These are phyloP conservation scores for Mesochorus sp. DNA, from an alignment of 2,888 invertebrate species.

Conservation along the genomic window DNA sequence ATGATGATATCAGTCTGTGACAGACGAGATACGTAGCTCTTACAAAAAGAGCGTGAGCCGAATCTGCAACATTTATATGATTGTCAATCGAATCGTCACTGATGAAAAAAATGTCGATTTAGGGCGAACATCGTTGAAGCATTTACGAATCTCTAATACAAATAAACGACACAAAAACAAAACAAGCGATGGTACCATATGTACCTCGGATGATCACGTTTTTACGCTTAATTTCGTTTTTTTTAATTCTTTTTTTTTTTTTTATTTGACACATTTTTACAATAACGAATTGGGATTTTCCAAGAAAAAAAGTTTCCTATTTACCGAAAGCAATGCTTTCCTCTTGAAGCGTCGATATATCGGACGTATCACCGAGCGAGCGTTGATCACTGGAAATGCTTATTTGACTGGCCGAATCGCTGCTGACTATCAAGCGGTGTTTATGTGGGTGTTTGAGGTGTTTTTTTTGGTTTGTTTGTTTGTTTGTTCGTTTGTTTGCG, in stretches of 20 bases:
- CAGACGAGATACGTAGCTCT: conserved; percentile 97
- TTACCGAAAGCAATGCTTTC: conserved; percentile 81
- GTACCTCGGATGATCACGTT: conserved; percentile 46
- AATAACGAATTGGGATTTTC: conserved; percentile 26
- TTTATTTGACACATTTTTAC: conserved; percentile 17
- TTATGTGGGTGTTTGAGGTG: conserved; percentile 47
- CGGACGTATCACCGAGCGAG: conserved; percentile 80
- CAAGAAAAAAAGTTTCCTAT: conserved; percentile 69
- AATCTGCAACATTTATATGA: conserved; percentile 84
- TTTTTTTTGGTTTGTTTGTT: conserved; percentile 33
- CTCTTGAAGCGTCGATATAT: conserved; percentile 81
- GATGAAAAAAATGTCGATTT: neutral
- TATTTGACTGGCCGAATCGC: conserved; percentile 81
- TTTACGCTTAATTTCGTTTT: neutral
- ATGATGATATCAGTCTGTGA: conserved; percentile 96
- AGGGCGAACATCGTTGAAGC: neutral
- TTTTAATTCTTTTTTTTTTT: conserved; percentile 19
- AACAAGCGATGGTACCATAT: conserved; percentile 55
- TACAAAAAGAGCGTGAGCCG: conserved; percentile 94
- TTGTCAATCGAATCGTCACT: neutral
- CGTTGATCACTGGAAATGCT: conserved; percentile 82
- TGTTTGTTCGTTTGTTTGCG: conserved; percentile 58
- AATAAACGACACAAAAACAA: conserved; percentile 33
- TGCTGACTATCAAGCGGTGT: conserved; percentile 80
- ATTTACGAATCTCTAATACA: conserved; percentile 11